phyloP scores from a whole-genome alignment of 2,888 invertebrate genomes.

The Luperina testacea region DNA sequence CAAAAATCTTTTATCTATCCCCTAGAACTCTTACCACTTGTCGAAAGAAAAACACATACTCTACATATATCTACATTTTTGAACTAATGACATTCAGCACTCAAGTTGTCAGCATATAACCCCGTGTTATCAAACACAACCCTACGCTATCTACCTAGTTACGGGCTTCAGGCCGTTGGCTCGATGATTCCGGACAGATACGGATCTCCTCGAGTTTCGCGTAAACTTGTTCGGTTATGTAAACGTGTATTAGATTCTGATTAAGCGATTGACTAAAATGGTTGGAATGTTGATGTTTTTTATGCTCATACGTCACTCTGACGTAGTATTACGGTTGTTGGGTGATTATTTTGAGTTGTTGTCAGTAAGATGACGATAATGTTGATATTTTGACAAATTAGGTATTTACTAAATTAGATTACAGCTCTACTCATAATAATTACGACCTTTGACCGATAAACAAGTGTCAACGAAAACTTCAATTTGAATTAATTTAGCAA shows the following conservation, averaged over 20 bases:
- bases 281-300: slow-evolving; percentile 34
- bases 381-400: neutral
- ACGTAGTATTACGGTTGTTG: slow-evolving; percentile 32
- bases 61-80: slow-evolving; percentile 45
- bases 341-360: neutral
- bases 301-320: slow-evolving; percentile 46
- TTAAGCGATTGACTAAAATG: slow-evolving; percentile 63
- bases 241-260: slow-evolving; percentile 64
- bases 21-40: neutral
- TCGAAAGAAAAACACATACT: neutral
- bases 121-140: slow-evolving; percentile 51
- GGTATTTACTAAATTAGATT: slow-evolving; percentile 3
- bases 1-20: slow-evolving; percentile 4
- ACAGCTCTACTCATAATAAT: neutral
- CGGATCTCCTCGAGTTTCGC: slow-evolving; percentile 62
- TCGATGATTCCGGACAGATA: slow-evolving; percentile 60
- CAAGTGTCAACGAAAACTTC: neutral
- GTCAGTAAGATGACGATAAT: slow-evolving; percentile 5
- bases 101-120: slow-evolving; percentile 55
- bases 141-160: slow-evolving; percentile 59
- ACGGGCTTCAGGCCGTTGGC: slow-evolving; percentile 48
- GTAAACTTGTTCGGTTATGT: slow-evolving; percentile 66
- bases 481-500: neutral
- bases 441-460: neutral
- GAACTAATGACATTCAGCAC: slow-evolving; percentile 34